Evolutionary conservation across 2,888 invertebrate genomes (phyloP).

Genomic region (Rhabditoides inermis): DNA sequence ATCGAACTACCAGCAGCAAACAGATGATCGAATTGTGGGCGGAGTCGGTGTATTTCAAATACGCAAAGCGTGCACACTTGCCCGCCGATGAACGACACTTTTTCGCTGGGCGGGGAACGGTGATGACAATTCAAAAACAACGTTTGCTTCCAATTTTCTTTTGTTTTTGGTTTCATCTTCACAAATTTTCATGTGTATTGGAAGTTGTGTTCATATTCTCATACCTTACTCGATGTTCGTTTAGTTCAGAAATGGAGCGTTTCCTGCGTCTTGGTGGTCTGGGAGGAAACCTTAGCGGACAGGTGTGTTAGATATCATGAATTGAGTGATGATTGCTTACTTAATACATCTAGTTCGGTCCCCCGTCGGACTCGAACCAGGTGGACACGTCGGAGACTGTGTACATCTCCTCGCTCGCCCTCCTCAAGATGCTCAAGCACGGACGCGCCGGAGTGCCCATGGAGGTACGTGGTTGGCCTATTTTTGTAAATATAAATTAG

Average conservation of each 20-base stretch:
- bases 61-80: too few species aligned
- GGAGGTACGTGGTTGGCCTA: slow-evolving; percentile 18
- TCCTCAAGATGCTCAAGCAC: slow-evolving; percentile 96
- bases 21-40: too few species aligned
- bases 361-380: slow-evolving; percentile 90
- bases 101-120: too few species aligned
- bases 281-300: slow-evolving; percentile 34
- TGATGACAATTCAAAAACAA: too few species aligned
- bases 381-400: slow-evolving; percentile 99
- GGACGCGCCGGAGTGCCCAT: slow-evolving; percentile 67
- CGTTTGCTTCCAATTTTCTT: too few species aligned
- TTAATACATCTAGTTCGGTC: slow-evolving; percentile 46
- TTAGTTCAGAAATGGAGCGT: slow-evolving; percentile 40
- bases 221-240: neutral
- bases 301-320: slow-evolving; percentile 7
- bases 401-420: slow-evolving; percentile 76
- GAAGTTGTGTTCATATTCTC: neutral
- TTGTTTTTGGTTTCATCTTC: too few species aligned
- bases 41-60: too few species aligned
- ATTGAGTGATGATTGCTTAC: neutral
- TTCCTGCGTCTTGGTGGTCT: slow-evolving; percentile 46
- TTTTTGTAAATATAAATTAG: neutral
- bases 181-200: too few species aligned
- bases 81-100: too few species aligned
- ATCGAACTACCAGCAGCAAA: too few species aligned